phyloP scores from a whole-genome alignment of 2,113 vertebrate genomes.

The Pelecanus crispus region DNA sequence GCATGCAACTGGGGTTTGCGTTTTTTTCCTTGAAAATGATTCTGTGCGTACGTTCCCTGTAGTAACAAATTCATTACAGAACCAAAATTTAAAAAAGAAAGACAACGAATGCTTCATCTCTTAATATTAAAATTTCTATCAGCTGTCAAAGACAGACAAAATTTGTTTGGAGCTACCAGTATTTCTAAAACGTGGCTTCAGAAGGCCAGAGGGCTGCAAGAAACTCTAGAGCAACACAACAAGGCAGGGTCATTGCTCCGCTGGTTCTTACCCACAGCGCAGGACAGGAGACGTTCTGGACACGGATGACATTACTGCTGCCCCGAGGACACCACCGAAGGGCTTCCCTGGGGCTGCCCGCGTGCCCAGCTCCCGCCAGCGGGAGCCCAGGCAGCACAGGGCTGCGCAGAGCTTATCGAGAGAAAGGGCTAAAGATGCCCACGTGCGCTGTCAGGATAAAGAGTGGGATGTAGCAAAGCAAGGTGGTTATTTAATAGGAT shows the following conservation, averaged over 20 bases:
- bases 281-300: background rate
- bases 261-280: rapidly evolving
- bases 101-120: background rate
- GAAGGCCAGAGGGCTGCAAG: background rate
- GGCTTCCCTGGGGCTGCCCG: no score
- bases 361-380: rapidly evolving
- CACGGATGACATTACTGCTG: background rate
- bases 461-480: background rate
- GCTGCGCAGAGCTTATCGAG: rapidly evolving
- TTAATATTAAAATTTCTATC: background rate
- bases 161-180: background rate
- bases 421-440: background rate
- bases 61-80: background rate
- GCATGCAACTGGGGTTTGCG: background rate
- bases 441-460: rapidly evolving
- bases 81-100: background rate
- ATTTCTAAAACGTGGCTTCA: background rate
- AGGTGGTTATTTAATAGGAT: background rate
- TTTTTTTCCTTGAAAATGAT: background rate
- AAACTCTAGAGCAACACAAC: rapidly evolving
- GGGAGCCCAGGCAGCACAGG: background rate
- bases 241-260: background rate
- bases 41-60: rapidly evolving
- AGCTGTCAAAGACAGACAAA: background rate
- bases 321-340: rapidly evolving